Percentiles rank a stretch among this genome's conserved stretches.
phyloP scores from a whole-genome alignment of 2,888 invertebrate species.

The Aproaerema taeniolella region DNA sequence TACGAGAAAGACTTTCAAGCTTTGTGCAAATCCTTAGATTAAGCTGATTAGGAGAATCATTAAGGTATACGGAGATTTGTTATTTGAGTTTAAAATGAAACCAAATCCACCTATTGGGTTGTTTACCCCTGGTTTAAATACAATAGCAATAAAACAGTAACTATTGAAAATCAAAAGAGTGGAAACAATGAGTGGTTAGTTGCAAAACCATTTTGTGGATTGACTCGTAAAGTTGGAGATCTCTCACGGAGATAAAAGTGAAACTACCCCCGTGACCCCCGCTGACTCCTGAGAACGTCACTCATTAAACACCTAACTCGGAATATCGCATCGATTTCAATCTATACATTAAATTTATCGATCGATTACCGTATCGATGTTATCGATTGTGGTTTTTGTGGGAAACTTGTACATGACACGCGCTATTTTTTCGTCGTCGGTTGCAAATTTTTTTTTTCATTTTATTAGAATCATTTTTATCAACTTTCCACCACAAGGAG shows the following conservation, averaged over 20 bases:
- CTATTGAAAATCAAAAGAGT: conserved; percentile 34
- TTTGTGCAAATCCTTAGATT: conserved; percentile 11
- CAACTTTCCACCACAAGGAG: too few relatives aligned
- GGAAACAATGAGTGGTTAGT: conserved; percentile 27
- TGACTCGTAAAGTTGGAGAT: conserved; percentile 54
- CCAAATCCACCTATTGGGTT: not conserved
- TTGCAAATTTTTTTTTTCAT: too few relatives aligned
- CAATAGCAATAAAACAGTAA: conserved; percentile 34
- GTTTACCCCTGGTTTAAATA: conserved; percentile 26
- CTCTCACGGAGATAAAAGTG: conserved; percentile 64
- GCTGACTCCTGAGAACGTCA: conserved; percentile 63
- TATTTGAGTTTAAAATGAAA: too few relatives aligned
- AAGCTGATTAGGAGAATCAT: conserved; percentile 8
- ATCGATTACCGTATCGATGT: conserved; percentile 54
- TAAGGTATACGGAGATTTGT: too few relatives aligned
- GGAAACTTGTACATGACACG: conserved; percentile 38
- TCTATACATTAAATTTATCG: conserved; percentile 41
- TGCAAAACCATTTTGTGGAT: conserved; percentile 27
- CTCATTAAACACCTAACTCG: conserved; percentile 44
- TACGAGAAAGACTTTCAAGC: conserved; percentile 7
- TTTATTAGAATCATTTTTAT: too few relatives aligned
- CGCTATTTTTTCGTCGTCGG: conserved; percentile 33
- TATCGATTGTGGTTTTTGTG: conserved; percentile 60
- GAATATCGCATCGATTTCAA: conserved; percentile 10
- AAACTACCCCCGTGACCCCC: conserved; percentile 46